Evolutionary conservation across 2,113 vertebrate genomes (phyloP).

Genomic region (Aspidoscelis tigris): DNA sequence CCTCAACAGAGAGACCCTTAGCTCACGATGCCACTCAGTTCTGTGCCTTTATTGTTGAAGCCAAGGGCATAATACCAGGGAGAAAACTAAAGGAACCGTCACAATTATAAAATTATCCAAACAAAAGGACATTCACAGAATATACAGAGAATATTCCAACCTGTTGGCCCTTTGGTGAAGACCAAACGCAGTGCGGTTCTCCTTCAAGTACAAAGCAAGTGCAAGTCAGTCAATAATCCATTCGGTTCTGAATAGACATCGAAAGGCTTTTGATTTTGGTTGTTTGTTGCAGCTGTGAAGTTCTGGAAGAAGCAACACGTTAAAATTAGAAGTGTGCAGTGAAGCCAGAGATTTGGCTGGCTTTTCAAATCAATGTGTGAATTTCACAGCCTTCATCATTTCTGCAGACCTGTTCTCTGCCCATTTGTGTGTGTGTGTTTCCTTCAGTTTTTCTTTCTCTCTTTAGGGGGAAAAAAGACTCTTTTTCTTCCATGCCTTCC

Average conservation of each 20-base stretch:
- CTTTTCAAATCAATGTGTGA: neutral
- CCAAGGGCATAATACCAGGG: too few species aligned
- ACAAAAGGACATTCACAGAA: too few species aligned
- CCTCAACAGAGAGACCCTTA: too few species aligned
- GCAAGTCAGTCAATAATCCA: neutral
- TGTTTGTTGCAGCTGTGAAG: neutral
- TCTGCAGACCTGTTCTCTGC: neutral
- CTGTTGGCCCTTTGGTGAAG: too few species aligned
- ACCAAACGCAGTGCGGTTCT: too few species aligned
- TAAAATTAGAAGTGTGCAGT: constrained; percentile 4
- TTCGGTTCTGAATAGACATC: neutral
- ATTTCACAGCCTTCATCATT: constrained; percentile 9
- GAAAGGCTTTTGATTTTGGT: neutral
- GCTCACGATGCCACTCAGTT: too few species aligned
- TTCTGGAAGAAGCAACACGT: constrained; percentile 2
- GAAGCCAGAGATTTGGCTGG: constrained; percentile 8
- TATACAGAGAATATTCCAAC: too few species aligned
- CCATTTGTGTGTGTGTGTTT: neutral
- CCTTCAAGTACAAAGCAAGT: neutral
- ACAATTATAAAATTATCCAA: too few species aligned
- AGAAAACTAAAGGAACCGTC: too few species aligned
- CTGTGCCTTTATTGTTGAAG: too few species aligned
- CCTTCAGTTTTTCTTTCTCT: neutral
- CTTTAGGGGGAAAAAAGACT: too few species aligned
- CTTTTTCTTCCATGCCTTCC: too few species aligned